Conservation (phyloP, 1,140 invertebrate genomes). For the Drosophila carrolli region DNA sequence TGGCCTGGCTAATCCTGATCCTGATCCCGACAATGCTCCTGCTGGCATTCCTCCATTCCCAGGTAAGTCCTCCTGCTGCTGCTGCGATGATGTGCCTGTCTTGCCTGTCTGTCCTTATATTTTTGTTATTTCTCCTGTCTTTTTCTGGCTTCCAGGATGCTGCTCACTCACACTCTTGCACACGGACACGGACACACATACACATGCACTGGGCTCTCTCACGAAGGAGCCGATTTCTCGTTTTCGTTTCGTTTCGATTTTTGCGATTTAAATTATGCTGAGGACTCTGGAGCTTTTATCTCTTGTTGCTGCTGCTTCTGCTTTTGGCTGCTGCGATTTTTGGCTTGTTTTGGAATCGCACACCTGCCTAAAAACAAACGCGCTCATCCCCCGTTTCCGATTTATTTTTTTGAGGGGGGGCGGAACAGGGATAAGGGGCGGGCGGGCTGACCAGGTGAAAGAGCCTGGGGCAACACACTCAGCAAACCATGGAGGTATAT, state of each 20-base stretch:
- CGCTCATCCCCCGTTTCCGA: constrained; percentile 26
- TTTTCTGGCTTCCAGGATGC: constrained; percentile 51
- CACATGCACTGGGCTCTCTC: constrained; percentile 28
- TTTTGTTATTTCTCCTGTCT: constrained; percentile 26
- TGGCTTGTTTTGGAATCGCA: constrained; percentile 6
- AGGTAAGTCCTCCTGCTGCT: background rate
- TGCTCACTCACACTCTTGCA: constrained; percentile 42
- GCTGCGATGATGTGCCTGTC: constrained; percentile 5
- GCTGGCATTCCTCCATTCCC: constrained; percentile 38
- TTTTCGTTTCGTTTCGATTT: constrained; percentile 22
- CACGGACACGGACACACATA: constrained; percentile 26
- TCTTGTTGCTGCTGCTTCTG: constrained; percentile 2
- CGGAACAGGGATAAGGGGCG: constrained; percentile 1
- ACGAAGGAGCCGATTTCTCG: constrained; percentile 23
- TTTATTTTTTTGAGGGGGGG: background rate
- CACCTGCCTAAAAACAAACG: constrained; percentile 15
- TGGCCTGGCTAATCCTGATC: constrained; percentile 11
- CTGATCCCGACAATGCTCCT: constrained; percentile 4
- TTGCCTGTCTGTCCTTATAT: constrained; percentile 17
- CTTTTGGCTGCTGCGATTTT: background rate
- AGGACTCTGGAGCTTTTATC: constrained; percentile 11
- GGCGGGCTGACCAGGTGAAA: constrained; percentile 26
- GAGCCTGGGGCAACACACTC: constrained; percentile 43
- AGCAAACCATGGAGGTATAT: constrained; percentile 7
- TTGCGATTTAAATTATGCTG: constrained; percentile 21